Conservation (phyloP, 2,888 invertebrate genomes). For the Agrotis puta region DNA sequence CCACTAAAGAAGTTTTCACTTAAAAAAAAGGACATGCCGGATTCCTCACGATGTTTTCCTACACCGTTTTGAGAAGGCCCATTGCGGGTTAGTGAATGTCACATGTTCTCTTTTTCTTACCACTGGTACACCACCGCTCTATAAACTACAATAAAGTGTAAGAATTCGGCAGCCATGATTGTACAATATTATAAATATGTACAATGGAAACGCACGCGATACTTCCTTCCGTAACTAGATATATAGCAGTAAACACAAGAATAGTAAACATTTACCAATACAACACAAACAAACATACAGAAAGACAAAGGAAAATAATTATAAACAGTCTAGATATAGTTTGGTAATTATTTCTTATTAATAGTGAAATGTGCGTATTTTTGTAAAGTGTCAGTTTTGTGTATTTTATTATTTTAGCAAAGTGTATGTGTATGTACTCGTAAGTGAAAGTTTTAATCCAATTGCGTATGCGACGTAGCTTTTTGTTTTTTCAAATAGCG, state of each 20-base stretch:
- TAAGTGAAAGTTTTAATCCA: slow-evolving; percentile 12
- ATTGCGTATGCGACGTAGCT: background rate
- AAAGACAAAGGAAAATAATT: slow-evolving; percentile 13
- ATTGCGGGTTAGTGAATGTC: too few species aligned
- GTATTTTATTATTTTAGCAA: background rate
- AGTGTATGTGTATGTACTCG: too few species aligned
- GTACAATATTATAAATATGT: background rate
- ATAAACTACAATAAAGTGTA: too few species aligned
- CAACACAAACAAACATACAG: slow-evolving; percentile 61
- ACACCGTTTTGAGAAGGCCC: too few species aligned
- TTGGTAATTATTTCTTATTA: slow-evolving; percentile 37
- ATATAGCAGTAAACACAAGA: slow-evolving; percentile 57
- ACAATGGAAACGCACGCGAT: slow-evolving; percentile 51
- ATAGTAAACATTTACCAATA: slow-evolving; percentile 57
- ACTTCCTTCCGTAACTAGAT: slow-evolving; percentile 62
- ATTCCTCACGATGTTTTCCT: too few species aligned
- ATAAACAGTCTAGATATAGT: background rate
- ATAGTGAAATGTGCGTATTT: slow-evolving; percentile 9
- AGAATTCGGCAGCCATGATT: too few species aligned
- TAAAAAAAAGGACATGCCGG: too few species aligned
- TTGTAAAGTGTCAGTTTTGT: slow-evolving; percentile 9
- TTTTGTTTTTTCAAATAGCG: too few species aligned
- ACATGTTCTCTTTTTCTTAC: too few species aligned
- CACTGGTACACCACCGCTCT: too few species aligned
- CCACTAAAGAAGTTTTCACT: too few species aligned